phyloP scores from a whole-genome alignment of 2,113 vertebrate genomes.

The Corapipo altera region DNA sequence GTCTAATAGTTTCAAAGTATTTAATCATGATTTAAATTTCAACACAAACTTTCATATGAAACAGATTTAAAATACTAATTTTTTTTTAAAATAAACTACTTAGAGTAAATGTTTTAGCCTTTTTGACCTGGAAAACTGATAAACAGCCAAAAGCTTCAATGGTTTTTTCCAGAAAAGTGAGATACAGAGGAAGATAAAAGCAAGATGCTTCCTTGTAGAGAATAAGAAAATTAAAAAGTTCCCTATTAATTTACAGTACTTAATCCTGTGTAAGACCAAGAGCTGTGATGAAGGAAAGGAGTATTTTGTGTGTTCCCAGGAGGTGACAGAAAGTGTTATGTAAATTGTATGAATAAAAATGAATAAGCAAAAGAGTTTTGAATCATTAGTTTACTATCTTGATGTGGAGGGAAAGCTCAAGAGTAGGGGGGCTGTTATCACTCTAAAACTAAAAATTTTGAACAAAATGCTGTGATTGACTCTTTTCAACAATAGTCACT shows the following conservation, averaged over 20 bases:
- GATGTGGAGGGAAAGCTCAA: neutral
- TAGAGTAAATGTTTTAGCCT: neutral
- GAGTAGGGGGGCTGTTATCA: neutral
- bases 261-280: neutral
- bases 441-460: neutral
- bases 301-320: neutral
- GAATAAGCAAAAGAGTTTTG: neutral
- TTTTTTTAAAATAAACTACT: neutral
- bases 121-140: neutral
- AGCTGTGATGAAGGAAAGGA: neutral
- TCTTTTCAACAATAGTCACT: neutral
- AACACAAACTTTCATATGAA: neutral
- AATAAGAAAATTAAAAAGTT: neutral
- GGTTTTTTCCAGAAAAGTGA: neutral
- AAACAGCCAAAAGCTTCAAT: neutral
- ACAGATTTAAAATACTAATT: neutral
- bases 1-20: neutral
- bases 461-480: neutral
- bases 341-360: neutral
- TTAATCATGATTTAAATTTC: neutral
- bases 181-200: neutral
- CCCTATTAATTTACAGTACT: neutral
- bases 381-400: neutral
- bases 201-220: neutral
- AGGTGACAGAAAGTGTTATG: neutral